These are phyloP conservation scores for Lontra canadensis DNA, from an alignment of 2,113 vertebrate species.

Conservation along the genomic window DNA sequence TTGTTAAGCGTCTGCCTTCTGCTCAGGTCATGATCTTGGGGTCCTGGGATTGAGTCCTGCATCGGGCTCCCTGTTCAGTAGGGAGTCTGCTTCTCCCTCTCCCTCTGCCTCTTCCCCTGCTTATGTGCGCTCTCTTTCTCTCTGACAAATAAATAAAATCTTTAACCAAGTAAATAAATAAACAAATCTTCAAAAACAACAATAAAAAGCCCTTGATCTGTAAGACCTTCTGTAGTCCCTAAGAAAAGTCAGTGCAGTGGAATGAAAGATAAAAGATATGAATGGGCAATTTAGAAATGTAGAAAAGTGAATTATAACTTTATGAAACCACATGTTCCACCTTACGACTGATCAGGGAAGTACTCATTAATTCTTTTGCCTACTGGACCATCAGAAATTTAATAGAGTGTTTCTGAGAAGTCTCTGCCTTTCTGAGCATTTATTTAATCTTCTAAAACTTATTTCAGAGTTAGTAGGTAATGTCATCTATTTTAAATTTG, in stretches of 20 bases:
- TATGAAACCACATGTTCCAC: background rate
- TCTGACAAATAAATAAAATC: too few species aligned
- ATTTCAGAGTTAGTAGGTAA: background rate
- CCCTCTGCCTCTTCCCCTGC: too few species aligned
- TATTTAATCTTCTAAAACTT: background rate
- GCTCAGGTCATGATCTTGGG: too few species aligned
- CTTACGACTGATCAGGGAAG: background rate
- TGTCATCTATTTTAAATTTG: background rate
- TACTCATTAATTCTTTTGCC: background rate
- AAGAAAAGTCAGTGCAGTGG: background rate
- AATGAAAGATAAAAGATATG: background rate
- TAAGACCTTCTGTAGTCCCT: background rate
- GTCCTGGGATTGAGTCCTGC: too few species aligned
- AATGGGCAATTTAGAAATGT: background rate
- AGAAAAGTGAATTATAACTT: background rate
- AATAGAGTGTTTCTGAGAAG: background rate
- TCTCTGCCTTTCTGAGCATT: background rate
- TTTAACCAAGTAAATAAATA: background rate
- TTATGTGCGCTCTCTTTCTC: too few species aligned
- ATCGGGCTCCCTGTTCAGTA: too few species aligned
- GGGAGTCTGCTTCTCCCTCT: too few species aligned
- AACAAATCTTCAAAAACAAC: background rate
- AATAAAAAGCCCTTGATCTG: background rate
- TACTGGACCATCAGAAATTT: background rate
- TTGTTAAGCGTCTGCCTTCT: too few species aligned